These are phyloP conservation scores for Chloroceryle aenea DNA, from an alignment of 2,113 vertebrate species.

Conservation along the genomic window DNA sequence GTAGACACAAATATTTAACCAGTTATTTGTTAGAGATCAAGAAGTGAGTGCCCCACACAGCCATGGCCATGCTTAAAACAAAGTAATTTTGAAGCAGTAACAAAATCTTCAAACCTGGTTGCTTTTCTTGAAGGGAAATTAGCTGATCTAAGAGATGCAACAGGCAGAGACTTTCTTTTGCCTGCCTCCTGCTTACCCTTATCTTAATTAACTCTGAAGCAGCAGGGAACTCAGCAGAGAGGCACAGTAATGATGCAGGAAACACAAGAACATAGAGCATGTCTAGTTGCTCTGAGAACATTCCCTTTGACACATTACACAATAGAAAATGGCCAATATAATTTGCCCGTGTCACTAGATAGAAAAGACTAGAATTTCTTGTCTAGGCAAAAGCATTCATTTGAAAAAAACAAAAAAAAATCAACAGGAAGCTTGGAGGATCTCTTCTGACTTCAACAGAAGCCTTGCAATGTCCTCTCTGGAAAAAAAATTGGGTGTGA, in stretches of 20 bases:
- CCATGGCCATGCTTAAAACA: neutral
- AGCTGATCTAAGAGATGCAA: constrained; percentile 57
- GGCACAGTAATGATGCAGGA: constrained; percentile 70
- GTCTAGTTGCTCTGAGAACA: constrained; percentile 63
- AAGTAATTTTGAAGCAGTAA: neutral
- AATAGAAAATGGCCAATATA: constrained; percentile 55
- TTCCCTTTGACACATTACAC: constrained; percentile 68
- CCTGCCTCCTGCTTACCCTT: constrained; percentile 45
- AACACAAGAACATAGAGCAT: constrained; percentile 63
- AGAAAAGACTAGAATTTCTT: constrained; percentile 43
- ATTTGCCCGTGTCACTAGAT: constrained; percentile 14
- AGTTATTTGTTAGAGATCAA: neutral
- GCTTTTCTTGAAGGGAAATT: constrained; percentile 51
- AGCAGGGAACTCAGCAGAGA: constrained; percentile 61
- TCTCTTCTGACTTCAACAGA: neutral
- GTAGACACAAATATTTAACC: neutral
- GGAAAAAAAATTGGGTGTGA: neutral
- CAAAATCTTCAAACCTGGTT: constrained; percentile 25
- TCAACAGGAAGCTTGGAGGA: neutral
- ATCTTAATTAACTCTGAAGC: constrained; percentile 73
- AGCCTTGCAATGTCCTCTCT: neutral
- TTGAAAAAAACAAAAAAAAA: neutral
- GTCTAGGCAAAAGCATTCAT: neutral
- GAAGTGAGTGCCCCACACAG: neutral
- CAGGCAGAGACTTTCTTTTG: constrained; percentile 37